phyloP scores from a whole-genome alignment of 2,797 vertebrate genomes.

The Typhlichthys eigenmanni region DNA sequence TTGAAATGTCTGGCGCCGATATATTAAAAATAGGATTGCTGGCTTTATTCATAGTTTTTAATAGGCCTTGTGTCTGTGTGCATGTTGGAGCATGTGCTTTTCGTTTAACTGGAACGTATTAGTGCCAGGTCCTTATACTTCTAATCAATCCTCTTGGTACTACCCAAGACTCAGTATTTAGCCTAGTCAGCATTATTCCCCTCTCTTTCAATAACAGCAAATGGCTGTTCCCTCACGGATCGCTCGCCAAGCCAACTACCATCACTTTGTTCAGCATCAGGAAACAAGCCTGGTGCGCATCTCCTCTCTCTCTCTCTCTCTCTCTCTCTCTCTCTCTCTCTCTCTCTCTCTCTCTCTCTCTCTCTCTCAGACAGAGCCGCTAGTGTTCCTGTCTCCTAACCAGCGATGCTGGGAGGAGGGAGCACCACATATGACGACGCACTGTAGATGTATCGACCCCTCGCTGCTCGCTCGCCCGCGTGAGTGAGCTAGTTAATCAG shows the following conservation, averaged over 20 bases:
- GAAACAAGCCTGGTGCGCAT: constrained; percentile 25
- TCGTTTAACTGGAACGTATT: not conserved
- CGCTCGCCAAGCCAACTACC: constrained; percentile 9
- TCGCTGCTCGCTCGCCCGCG: constrained; percentile 24
- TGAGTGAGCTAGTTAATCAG: constrained; percentile 42
- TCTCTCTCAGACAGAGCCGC: constrained; percentile 31
- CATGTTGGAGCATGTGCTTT: not conserved
- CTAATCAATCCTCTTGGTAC: constrained; percentile 6
- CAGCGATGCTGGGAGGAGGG: constrained; percentile 18
- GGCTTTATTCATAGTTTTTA: not conserved
- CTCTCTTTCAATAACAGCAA: constrained; percentile 33
- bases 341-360: not conserved
- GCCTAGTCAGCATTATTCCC: constrained; percentile 29
- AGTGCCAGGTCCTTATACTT: not conserved
- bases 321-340: not conserved
- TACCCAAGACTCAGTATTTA: constrained; percentile 10
- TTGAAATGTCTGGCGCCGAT: too few species aligned
- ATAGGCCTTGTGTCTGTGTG: not conserved
- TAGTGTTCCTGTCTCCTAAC: constrained; percentile 36
- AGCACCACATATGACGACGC: constrained; percentile 21
- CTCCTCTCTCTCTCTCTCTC: not conserved
- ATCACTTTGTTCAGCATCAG: constrained; percentile 31
- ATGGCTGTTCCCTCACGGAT: constrained; percentile 36
- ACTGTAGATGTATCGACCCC: constrained; percentile 40
- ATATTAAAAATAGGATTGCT: too few species aligned